Evolutionary conservation across 1,140 invertebrate species (phyloP).

Genomic region (Heliconius hermathena): DNA sequence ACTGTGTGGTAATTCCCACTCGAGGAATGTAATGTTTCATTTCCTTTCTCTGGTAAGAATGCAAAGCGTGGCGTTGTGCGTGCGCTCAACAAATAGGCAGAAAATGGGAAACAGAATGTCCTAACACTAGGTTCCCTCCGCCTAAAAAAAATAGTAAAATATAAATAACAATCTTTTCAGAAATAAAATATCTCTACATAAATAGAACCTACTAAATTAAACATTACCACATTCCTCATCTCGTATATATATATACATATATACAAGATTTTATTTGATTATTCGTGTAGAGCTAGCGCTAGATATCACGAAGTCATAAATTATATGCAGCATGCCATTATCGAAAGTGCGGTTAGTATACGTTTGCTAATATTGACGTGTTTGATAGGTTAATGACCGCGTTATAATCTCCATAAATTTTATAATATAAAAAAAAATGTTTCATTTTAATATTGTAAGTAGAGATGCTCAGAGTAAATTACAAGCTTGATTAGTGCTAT

Average conservation of each 20-base stretch:
- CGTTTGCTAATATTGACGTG: conserved; percentile 25
- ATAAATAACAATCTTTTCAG: too few species aligned
- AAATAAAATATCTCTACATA: too few species aligned
- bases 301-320: conserved; percentile 26
- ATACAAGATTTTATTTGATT: conserved; percentile 5
- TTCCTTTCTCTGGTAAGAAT: too few species aligned
- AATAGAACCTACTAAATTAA: neutral
- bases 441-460: neutral
- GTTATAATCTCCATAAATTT: conserved; percentile 2
- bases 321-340: conserved; percentile 50
- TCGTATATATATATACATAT: neutral
- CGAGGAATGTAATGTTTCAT: too few species aligned
- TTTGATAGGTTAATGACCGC: conserved; percentile 36
- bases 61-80: too few species aligned
- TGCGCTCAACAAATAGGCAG: neutral
- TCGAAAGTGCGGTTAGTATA: conserved; percentile 47
- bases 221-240: neutral
- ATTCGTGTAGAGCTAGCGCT: neutral
- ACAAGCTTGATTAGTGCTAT: too few species aligned
- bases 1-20: too few species aligned
- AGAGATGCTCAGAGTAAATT: neutral
- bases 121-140: neutral
- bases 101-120: neutral
- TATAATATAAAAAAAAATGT: neutral
- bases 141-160: too few species aligned